Conservation (phyloP, 2,113 vertebrate genomes). For the Notothenia rossii region DNA sequence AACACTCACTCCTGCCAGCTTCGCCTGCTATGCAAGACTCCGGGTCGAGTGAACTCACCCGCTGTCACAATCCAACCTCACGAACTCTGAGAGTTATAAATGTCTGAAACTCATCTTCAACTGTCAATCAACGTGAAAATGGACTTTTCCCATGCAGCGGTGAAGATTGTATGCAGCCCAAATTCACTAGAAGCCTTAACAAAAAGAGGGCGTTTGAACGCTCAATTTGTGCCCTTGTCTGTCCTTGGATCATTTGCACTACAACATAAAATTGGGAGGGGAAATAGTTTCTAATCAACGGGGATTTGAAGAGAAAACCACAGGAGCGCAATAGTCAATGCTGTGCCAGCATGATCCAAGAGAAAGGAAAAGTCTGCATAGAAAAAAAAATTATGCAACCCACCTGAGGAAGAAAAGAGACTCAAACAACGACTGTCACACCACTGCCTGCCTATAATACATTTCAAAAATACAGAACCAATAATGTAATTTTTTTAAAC, state of each 20-base stretch:
- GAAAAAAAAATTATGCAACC: constrained; percentile 72
- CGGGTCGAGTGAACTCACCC: constrained; percentile 64
- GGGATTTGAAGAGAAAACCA: constrained; percentile 60
- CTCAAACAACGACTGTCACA: constrained; percentile 76
- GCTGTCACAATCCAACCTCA: constrained; percentile 63
- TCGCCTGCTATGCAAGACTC: constrained; percentile 86
- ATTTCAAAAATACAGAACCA: constrained; percentile 84
- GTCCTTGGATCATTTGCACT: constrained; percentile 83
- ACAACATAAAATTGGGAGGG: constrained; percentile 28
- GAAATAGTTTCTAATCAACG: constrained; percentile 65
- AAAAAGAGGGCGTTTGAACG: constrained; percentile 55
- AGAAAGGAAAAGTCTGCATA: constrained; percentile 66
- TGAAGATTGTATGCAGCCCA: constrained; percentile 83
- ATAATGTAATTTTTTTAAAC: constrained; percentile 86
- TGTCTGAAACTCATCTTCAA: constrained; percentile 74
- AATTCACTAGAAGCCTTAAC: constrained; percentile 87
- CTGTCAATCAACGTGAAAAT: constrained; percentile 74
- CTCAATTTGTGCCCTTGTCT: constrained; percentile 76
- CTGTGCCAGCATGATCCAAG: constrained; percentile 80
- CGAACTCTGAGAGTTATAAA: constrained; percentile 75
- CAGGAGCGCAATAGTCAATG: constrained; percentile 62
- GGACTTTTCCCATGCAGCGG: constrained; percentile 58
- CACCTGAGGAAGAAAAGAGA: constrained; percentile 64
- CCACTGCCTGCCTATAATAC: constrained; percentile 85
- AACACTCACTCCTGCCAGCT: constrained; percentile 73